Evolutionary conservation across 2,888 invertebrate species (phyloP), one percentile per base, ranked within the genome.

Genomic region (Galerucella nymphaeae): DNA sequence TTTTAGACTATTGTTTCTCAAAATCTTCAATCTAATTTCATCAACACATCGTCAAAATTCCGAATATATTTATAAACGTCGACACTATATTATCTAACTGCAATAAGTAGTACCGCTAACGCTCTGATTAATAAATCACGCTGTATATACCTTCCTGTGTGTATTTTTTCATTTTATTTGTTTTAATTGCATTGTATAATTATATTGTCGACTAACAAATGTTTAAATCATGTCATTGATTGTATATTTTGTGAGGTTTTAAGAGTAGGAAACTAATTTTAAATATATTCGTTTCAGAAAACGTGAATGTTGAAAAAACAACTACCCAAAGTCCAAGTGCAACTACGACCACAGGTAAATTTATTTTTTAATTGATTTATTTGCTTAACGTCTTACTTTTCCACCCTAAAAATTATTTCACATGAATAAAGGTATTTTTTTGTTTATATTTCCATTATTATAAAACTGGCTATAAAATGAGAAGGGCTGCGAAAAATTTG

Each of bases 261-360:
- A 13, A 23, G 9, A 14, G n/a, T 2, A 1, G 23, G 11, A 57
- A 18, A 20, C 6, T 23, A 30, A 71, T 71, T 73, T 71, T 45
- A n/a, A 14, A 38, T 38, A 75, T 76, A 79, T 80, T 78, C 64
- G 76, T 85, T 85, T 53, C 83, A 84, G 84, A 83, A 78, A 81
- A 77, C 73, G 81, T 81, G 74, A 81, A 80, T 55, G 81, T 80
- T 55, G 81, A 82, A 73, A 82, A 82, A 74, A 82, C 82, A 42
- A 78, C 82, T 66, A 79, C 81, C 45, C 83, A 84, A 73, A 83
- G 83, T 45, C 85, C 85, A 59, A 76, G 83, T 18, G 83, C 85
- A 45, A 84, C 83, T 45, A 83, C 82, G 64, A 78, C 82, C 80
- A 70, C 70, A 70, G 83, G 84, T 78, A 74, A 61, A 42, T 20